A percentile compares a stretch with the other conserved stretches of the same genome.
Conservation (phyloP, 2,113 vertebrate species). For the Mormoops blainvillei region DNA sequence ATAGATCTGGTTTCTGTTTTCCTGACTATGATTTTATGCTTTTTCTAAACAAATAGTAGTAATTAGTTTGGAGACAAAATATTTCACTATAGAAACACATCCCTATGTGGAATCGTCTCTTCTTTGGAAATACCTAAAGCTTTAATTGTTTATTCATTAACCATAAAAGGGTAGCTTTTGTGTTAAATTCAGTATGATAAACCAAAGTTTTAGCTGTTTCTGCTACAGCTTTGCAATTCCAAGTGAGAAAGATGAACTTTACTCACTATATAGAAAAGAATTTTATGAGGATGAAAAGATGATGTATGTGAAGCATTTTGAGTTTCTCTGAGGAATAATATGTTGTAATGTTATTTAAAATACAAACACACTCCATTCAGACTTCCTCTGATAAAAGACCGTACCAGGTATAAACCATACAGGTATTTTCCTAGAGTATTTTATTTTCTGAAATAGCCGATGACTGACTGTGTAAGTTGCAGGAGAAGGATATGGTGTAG, state of each 20-base stretch:
- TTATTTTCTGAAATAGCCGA: background rate
- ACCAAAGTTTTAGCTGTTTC: background rate
- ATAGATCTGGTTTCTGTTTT: background rate
- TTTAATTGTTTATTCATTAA: background rate
- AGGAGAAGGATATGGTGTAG: background rate
- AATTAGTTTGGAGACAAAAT: background rate
- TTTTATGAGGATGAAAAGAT: background rate
- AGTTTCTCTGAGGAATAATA: conserved; percentile 28
- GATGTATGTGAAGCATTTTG: background rate
- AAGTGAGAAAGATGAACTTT: conserved; percentile 27
- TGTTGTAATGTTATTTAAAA: background rate
- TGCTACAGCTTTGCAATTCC: background rate
- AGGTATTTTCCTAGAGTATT: background rate
- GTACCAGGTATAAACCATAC: background rate
- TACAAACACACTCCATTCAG: background rate
- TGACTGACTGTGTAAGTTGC: background rate
- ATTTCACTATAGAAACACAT: background rate
- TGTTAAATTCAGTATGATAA: background rate
- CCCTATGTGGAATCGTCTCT: background rate
- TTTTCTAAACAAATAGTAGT: background rate
- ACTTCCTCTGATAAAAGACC: background rate
- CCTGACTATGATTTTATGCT: background rate
- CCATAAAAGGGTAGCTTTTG: background rate
- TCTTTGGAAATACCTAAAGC: background rate
- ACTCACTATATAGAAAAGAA: background rate